phyloP scores from a whole-genome alignment of 92 coral and sea anemone species.

The Micromussa lordhowensis region DNA sequence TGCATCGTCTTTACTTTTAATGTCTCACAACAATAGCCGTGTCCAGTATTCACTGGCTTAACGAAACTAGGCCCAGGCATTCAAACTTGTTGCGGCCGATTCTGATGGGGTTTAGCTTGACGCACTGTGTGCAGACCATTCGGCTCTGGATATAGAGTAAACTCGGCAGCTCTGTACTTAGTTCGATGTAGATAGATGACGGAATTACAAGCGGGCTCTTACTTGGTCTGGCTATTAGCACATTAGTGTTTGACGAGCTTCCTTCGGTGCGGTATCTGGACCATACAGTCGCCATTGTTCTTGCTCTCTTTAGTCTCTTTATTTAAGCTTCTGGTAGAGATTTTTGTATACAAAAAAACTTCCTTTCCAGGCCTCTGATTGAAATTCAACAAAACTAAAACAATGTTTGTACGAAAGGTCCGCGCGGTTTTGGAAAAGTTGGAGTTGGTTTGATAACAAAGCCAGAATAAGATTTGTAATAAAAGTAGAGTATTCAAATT shows the following conservation, averaged over 20 bases:
- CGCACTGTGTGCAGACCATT: constrained; percentile 10
- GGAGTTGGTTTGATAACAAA: too few species aligned
- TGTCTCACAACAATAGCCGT: background rate
- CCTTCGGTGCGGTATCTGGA: constrained; percentile 17
- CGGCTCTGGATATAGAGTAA: constrained; percentile 1
- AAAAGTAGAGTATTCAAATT: background rate
- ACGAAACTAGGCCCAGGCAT: background rate
- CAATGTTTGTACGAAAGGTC: too few species aligned
- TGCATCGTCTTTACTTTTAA: constrained; percentile 5
- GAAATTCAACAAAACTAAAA: too few species aligned
- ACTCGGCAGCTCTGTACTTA: constrained; percentile 15
- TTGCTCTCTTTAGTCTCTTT: background rate
- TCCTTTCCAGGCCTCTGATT: constrained; percentile 12
- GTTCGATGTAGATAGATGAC: constrained; percentile 29
- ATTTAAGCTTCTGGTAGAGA: constrained; percentile 25
- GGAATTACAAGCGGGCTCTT: constrained; percentile 4
- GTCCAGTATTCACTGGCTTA: background rate
- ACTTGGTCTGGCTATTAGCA: constrained; percentile 11
- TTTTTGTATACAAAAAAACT: constrained; percentile 23
- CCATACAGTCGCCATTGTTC: constrained; percentile 19
- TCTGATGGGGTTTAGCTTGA: background rate
- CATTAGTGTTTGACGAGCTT: background rate
- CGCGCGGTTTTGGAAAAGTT: too few species aligned
- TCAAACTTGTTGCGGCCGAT: constrained; percentile 2
- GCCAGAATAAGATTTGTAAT: background rate